These are phyloP conservation scores for Cercocebus atys DNA, from an alignment of 2,113 vertebrate species.

Conservation along the genomic window DNA sequence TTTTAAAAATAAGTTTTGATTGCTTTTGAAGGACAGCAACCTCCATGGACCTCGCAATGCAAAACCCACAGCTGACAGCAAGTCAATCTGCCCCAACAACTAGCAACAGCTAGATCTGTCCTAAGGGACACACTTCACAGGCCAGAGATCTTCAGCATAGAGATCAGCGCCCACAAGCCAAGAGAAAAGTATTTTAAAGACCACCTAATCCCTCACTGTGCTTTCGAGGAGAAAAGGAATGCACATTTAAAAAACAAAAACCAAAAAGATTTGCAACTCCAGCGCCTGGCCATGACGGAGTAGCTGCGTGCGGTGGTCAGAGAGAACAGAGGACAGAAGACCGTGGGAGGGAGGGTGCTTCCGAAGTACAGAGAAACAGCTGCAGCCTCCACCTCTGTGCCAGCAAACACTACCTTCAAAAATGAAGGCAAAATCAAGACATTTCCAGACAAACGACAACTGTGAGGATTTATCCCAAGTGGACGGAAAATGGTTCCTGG, in stretches of 20 bases:
- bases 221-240: accelerated
- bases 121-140: neutral
- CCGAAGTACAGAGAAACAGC: accelerated
- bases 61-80: neutral
- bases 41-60: neutral
- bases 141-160: neutral
- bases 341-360: no score
- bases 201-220: neutral
- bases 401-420: accelerated
- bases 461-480: accelerated
- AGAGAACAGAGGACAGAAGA: neutral
- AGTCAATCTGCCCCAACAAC: neutral
- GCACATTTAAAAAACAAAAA: neutral
- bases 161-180: accelerated
- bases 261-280: neutral
- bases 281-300: neutral
- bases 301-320: neutral
- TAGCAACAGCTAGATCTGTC: neutral
- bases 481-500: neutral
- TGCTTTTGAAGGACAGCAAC: neutral
- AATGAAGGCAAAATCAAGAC: no score
- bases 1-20: neutral
- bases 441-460: neutral
- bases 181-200: neutral
- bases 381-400: neutral